Conservation (phyloP, 53 echinoderm and acorn worm genomes). For the Actinopyga echinites region DNA sequence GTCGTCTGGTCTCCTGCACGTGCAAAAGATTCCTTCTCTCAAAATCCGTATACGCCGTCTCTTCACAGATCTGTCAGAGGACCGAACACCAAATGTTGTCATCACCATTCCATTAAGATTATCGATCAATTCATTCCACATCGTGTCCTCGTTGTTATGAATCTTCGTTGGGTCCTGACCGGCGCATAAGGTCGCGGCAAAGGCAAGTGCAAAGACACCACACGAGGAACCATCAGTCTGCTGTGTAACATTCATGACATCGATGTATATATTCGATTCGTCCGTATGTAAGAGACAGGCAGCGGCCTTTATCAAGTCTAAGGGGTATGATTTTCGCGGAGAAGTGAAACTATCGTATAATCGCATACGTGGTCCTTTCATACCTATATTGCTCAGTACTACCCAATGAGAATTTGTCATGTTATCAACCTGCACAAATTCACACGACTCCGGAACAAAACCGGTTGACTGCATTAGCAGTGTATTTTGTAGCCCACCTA, state of each 20-base stretch:
- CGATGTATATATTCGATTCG: not conserved
- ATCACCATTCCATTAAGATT: not conserved
- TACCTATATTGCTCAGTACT: not conserved
- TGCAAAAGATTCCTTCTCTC: slow-evolving; percentile 13
- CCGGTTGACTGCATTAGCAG: too few species aligned
- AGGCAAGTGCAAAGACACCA: slow-evolving; percentile 31
- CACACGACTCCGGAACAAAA: too few species aligned
- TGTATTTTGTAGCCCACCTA: too few species aligned
- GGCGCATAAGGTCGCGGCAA: slow-evolving; percentile 8
- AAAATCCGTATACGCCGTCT: not conserved
- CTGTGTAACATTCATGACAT: slow-evolving; percentile 13
- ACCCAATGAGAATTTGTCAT: too few species aligned
- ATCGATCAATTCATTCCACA: not conserved
- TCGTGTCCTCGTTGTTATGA: not conserved
- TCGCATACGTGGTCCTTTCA: not conserved
- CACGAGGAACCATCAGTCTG: slow-evolving; percentile 6
- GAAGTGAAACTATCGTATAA: not conserved
- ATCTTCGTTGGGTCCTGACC: not conserved
- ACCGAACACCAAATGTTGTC: not conserved
- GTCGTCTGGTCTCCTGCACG: slow-evolving; percentile 33
- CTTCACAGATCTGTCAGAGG: not conserved
- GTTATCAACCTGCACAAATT: too few species aligned
- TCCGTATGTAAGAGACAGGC: slow-evolving; percentile 13
- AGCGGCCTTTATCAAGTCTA: slow-evolving; percentile 18
- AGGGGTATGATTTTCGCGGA: not conserved